phyloP scores from a whole-genome alignment of 2,113 vertebrate genomes.

The Anhinga rufa region DNA sequence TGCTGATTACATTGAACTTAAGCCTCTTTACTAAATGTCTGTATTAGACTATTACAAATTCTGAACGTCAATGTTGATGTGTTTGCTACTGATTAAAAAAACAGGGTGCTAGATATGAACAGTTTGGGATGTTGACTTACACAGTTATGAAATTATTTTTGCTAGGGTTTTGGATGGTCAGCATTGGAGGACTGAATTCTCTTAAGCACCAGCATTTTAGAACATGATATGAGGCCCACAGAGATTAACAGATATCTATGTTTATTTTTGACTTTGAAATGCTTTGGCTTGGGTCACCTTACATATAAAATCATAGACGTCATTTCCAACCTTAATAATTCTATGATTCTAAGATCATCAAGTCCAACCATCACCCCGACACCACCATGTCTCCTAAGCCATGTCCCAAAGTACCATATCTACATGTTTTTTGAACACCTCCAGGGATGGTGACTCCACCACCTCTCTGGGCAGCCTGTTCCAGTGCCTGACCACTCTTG shows the following conservation, averaged over 20 bases:
- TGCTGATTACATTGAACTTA: background rate
- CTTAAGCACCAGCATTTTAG: background rate
- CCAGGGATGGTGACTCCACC: too few species aligned
- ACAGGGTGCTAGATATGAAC: fast-evolving
- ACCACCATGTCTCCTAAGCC: too few species aligned
- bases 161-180: background rate
- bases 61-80: background rate
- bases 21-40: background rate
- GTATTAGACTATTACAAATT: background rate
- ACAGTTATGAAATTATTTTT: background rate
- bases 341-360: too few species aligned
- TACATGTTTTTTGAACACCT: too few species aligned
- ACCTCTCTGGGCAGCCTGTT: too few species aligned
- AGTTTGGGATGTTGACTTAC: background rate
- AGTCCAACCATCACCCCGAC: too few species aligned
- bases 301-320: too few species aligned
- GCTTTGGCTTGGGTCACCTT: background rate
- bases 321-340: too few species aligned
- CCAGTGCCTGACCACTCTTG: too few species aligned
- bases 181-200: background rate
- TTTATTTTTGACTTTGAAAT: background rate
- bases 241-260: background rate
- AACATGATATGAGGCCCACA: background rate
- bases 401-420: too few species aligned
- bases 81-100: background rate